A percentile compares a stretch with the other conserved stretches of the same genome.
These are phyloP conservation scores for Seira ritae DNA, from an alignment of 2,888 invertebrate species.

Conservation along the genomic window DNA sequence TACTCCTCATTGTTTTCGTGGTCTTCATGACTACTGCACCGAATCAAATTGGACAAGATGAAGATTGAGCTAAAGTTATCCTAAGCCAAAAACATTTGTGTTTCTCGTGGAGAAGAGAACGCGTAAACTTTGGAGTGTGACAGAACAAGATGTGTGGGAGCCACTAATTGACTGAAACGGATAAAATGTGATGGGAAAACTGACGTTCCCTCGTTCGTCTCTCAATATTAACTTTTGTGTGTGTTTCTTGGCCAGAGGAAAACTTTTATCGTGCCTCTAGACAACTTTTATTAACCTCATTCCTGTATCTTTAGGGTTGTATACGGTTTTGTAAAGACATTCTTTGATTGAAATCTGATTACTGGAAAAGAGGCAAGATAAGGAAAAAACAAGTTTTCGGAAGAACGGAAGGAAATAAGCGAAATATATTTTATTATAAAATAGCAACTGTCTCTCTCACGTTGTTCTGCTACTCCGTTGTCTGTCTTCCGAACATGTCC, in stretches of 20 bases:
- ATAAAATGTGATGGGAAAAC: slow-evolving; percentile 73
- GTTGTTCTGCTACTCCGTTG: not conserved
- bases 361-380: not conserved
- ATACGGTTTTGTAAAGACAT: not conserved
- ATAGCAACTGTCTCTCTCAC: not conserved
- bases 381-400: not conserved
- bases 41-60: slow-evolving; percentile 46
- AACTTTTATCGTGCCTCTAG: not conserved
- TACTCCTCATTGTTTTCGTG: not conserved
- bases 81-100: slow-evolving; percentile 27
- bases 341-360: slow-evolving; percentile 40
- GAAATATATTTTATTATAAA: not conserved
- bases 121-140: slow-evolving; percentile 1
- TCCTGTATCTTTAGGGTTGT: not conserved
- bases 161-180: slow-evolving; percentile 73
- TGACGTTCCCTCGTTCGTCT: slow-evolving; percentile 71
- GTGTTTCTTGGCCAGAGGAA: not conserved
- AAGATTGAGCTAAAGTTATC: slow-evolving; percentile 40
- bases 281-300: not conserved
- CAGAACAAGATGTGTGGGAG: slow-evolving; percentile 50
- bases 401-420: slow-evolving; percentile 4
- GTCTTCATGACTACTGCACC: not conserved
- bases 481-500: not conserved
- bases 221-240: slow-evolving; percentile 21
- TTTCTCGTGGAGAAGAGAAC: not conserved